These are phyloP conservation scores for Ariopsis seemanni DNA, from an alignment of 2,113 vertebrate genomes.

Conservation along the genomic window DNA sequence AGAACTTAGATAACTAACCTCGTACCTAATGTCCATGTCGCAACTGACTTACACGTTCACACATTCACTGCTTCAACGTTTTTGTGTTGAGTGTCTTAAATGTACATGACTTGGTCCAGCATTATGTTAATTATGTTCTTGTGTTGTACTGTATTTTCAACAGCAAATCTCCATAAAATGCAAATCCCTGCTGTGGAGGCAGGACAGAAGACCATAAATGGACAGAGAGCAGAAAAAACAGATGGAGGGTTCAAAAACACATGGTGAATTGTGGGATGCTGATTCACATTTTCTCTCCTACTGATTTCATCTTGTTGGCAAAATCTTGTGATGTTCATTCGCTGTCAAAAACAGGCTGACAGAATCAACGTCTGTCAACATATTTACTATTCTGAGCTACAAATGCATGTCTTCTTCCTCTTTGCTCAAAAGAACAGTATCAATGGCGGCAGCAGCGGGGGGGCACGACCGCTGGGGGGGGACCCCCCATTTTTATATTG, in stretches of 20 bases:
- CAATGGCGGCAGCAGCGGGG: too few relatives aligned
- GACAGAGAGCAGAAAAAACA: constrained; percentile 29
- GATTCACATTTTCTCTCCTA: constrained; percentile 11
- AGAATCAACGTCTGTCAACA: constrained; percentile 13
- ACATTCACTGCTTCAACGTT: background rate
- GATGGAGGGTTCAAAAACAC: constrained; percentile 5
- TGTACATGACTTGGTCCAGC: background rate
- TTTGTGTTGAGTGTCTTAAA: background rate
- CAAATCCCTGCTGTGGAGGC: constrained; percentile 10
- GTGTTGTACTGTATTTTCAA: background rate
- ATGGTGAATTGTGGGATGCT: constrained; percentile 20
- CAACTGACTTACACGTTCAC: background rate
- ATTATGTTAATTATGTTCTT: background rate
- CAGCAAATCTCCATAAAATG: background rate
- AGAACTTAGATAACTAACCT: background rate
- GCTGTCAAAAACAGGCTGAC: constrained; percentile 13
- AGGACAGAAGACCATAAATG: constrained; percentile 11
- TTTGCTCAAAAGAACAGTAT: background rate
- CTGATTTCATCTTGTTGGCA: background rate
- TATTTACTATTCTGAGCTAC: constrained; percentile 33
- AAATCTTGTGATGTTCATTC: constrained; percentile 3
- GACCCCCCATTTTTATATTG: too few relatives aligned
- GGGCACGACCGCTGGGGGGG: too few relatives aligned
- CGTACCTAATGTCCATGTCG: background rate
- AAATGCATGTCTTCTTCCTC: constrained; percentile 8